A percentile compares a stretch with the other conserved stretches of the same genome.
phyloP scores from a whole-genome alignment of 2,797 vertebrate genomes.

The Phoebastria nigripes region DNA sequence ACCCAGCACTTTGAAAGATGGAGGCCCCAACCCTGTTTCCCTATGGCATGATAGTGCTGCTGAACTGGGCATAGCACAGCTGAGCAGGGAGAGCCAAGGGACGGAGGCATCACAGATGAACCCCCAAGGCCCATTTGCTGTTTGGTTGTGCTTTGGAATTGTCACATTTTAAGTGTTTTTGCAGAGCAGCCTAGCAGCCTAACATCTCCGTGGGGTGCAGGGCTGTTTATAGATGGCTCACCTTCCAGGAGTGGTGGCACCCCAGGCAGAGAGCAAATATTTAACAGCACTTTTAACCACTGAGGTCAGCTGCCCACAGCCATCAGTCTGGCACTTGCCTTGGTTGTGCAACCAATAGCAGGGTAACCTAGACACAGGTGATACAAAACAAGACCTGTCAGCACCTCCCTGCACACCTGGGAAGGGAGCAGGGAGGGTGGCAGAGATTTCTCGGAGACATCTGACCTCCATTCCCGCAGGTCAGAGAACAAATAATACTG shows the following conservation, averaged over 20 bases:
- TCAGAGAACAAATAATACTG: background rate
- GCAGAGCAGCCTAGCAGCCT: background rate
- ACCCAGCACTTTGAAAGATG: background rate
- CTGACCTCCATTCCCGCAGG: background rate
- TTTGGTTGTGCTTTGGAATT: background rate
- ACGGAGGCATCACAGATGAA: background rate
- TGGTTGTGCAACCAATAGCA: background rate
- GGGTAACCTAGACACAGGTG: background rate
- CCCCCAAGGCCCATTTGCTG: background rate
- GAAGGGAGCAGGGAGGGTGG: background rate
- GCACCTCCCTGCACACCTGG: background rate
- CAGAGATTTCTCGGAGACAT: background rate
- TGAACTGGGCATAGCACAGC: background rate
- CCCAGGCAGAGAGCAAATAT: conserved; percentile 19
- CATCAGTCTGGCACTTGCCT: background rate
- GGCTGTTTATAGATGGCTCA: background rate
- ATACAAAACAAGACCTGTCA: background rate
- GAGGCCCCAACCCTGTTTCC: background rate
- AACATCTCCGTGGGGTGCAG: background rate
- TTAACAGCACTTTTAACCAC: conserved; percentile 21
- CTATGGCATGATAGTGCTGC: background rate
- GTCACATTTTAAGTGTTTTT: conserved; percentile 31
- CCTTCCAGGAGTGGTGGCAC: background rate
- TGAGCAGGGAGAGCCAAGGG: background rate
- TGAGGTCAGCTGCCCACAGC: background rate